Percentiles rank a stretch among this genome's conserved stretches.
phyloP scores from a whole-genome alignment of 2,888 invertebrate genomes.

The Amblyteles armatorius region DNA sequence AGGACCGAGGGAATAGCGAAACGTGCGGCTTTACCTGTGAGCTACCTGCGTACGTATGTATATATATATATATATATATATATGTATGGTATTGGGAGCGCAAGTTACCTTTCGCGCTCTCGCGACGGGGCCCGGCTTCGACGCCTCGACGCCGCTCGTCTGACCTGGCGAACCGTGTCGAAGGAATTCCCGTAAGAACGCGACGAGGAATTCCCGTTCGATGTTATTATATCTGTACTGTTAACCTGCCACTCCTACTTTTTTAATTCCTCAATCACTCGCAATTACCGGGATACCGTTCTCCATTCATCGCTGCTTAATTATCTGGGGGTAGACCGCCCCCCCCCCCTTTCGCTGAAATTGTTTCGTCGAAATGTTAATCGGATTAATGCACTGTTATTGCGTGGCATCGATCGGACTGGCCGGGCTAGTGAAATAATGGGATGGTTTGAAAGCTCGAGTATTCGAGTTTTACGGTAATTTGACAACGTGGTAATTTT shows the following conservation, averaged over 20 bases:
- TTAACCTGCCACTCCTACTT: constrained; percentile 36
- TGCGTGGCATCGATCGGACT: background rate
- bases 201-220: constrained; percentile 71
- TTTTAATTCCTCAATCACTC: constrained; percentile 23
- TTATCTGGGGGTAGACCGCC: background rate
- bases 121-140: background rate
- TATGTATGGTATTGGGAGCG: background rate
- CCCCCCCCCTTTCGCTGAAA: too few species aligned
- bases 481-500: too few species aligned
- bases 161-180: constrained; percentile 63
- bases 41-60: too few species aligned
- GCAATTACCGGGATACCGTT: constrained; percentile 1
- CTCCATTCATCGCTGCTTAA: background rate
- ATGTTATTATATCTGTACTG: constrained; percentile 14
- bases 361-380: background rate
- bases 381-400: background rate
- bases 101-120: background rate
- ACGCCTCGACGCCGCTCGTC: background rate
- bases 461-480: background rate
- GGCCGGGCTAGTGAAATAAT: background rate
- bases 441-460: background rate
- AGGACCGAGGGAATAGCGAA: constrained; percentile 25
- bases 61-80: background rate
- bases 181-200: constrained; percentile 69
- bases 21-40: background rate